Evolutionary conservation across 2,797 vertebrate genomes (phyloP).

Genomic region (Poecilia wingei): DNA sequence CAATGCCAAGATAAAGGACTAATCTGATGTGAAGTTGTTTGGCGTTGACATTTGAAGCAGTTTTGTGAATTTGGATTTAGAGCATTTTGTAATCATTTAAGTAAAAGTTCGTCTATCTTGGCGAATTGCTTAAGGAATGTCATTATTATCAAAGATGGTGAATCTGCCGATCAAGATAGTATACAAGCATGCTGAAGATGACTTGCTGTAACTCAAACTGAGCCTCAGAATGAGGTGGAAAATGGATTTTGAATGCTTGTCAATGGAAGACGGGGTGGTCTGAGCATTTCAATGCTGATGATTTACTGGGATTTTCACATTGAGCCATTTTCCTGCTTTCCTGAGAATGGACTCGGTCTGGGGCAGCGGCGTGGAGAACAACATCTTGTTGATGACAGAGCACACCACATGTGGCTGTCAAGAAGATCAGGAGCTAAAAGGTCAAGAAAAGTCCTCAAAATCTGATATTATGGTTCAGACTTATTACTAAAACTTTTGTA

Average conservation of each 20-base stretch:
- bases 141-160: background rate
- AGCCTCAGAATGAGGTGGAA: background rate
- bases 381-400: background rate
- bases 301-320: background rate
- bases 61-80: background rate
- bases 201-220: background rate
- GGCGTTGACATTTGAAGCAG: background rate
- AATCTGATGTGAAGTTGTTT: background rate
- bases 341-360: background rate
- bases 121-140: background rate
- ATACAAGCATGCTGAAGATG: background rate
- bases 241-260: background rate
- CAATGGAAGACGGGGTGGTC: background rate
- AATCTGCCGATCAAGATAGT: background rate
- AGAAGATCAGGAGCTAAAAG: too few species aligned
- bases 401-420: too few species aligned
- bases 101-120: background rate
- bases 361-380: background rate
- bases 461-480: too few species aligned
- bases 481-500: too few species aligned
- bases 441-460: too few species aligned
- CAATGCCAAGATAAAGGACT: background rate
- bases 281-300: background rate
- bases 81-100: background rate
- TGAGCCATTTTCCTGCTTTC: background rate